Percentiles rank a stretch among this genome's conserved stretches.
Evolutionary conservation across 2,797 vertebrate species (phyloP).

Genomic region (Chaetophractus vellerosus): DNA sequence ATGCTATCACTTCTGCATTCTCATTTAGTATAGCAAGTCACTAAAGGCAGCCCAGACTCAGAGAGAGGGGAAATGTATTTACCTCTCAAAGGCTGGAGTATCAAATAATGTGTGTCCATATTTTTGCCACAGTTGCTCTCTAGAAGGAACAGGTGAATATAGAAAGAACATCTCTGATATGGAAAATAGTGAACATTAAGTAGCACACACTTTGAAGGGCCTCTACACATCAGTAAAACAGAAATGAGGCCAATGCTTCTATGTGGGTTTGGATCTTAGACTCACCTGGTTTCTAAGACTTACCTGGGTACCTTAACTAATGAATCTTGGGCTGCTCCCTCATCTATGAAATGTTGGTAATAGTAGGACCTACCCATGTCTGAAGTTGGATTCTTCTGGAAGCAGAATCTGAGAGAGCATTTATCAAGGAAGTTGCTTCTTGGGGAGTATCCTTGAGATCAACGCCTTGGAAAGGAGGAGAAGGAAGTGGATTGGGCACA

Average conservation of each 20-base stretch:
- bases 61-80: not conserved
- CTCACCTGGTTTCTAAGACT: not conserved
- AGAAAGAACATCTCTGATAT: not conserved
- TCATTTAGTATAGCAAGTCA: not conserved
- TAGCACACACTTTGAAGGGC: not conserved
- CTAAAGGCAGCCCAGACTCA: not conserved
- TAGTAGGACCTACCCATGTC: not conserved
- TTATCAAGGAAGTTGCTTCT: not conserved
- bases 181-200: not conserved
- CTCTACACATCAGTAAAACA: not conserved
- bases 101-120: not conserved
- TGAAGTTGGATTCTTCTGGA: not conserved
- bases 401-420: not conserved
- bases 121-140: not conserved
- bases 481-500: not conserved
- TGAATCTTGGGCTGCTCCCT: not conserved
- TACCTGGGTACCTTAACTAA: not conserved
- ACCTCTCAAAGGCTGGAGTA: not conserved
- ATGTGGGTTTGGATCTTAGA: not conserved
- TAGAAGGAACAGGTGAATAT: not conserved
- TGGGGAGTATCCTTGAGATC: not conserved
- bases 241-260: fast-evolving
- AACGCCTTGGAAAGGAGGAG: not conserved
- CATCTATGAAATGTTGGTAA: not conserved
- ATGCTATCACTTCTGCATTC: fast-evolving